phyloP scores from a whole-genome alignment of 1,140 invertebrate species.

The Nymphalis io region DNA sequence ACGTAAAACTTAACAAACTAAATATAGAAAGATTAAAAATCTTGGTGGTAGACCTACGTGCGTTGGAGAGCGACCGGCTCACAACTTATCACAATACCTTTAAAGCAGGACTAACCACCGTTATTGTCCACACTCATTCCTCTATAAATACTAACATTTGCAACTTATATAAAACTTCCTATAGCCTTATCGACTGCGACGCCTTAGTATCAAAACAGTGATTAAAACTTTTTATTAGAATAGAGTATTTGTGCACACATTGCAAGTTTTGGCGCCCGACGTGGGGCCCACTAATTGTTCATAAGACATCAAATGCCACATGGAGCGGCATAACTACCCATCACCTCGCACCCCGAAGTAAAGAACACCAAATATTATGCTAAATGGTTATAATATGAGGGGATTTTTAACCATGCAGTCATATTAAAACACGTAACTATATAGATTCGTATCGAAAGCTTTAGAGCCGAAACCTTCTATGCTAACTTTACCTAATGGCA shows the following conservation, averaged over 20 bases:
- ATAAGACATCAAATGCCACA: slow-evolving; percentile 51
- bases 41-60: slow-evolving; percentile 55
- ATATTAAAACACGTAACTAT: slow-evolving; percentile 65
- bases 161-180: slow-evolving; percentile 66
- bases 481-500: slow-evolving; percentile 52
- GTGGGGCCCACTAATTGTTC: slow-evolving; percentile 34
- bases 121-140: slow-evolving; percentile 74
- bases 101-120: slow-evolving; percentile 58
- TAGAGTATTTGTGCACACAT: slow-evolving; percentile 74
- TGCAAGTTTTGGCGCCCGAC: slow-evolving; percentile 44
- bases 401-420: slow-evolving; percentile 62
- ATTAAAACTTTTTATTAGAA: slow-evolving; percentile 64
- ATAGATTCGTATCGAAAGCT: slow-evolving; percentile 70
- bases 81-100: slow-evolving; percentile 63
- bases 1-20: slow-evolving; percentile 72
- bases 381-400: slow-evolving; percentile 65
- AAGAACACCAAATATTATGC: slow-evolving; percentile 69
- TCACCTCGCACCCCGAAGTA: slow-evolving; percentile 30
- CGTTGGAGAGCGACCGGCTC: slow-evolving; percentile 48
- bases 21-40: slow-evolving; percentile 59
- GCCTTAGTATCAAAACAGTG: slow-evolving; percentile 69
- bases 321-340: slow-evolving; percentile 42
- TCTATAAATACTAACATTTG: slow-evolving; percentile 66
- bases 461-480: slow-evolving; percentile 63
- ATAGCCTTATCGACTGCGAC: slow-evolving; percentile 49